Percentiles rank a stretch among this genome's conserved stretches.
Conservation (phyloP, 2,888 invertebrate genomes). For the Calliphora vomitoria region DNA sequence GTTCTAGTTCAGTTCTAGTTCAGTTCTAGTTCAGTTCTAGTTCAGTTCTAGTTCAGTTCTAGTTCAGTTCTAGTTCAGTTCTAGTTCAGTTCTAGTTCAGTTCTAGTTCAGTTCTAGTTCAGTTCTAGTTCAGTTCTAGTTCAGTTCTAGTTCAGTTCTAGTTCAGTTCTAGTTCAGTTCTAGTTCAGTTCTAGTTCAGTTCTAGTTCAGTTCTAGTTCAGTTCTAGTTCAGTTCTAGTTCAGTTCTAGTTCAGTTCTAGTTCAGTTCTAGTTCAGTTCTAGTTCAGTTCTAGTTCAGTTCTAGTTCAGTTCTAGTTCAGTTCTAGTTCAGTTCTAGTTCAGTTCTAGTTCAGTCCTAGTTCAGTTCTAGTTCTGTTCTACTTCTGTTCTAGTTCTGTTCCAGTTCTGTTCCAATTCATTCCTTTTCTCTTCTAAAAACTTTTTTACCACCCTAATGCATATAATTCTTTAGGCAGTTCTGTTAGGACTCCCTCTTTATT, state of each 20-base stretch:
- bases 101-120: background rate
- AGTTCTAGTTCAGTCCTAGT: background rate
- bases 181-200: background rate
- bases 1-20: no score
- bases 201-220: no score
- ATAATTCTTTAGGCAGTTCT: slow-evolving; percentile 10
- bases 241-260: no score
- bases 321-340: background rate
- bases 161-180: background rate
- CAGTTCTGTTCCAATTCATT: background rate
- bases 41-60: no score
- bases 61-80: no score
- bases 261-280: background rate
- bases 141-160: background rate
- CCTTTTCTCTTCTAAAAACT: no score
- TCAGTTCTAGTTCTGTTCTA: background rate
- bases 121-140: background rate
- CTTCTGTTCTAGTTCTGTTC: background rate
- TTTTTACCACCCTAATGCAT: background rate
- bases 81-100: no score
- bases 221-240: no score
- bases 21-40: no score
- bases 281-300: background rate
- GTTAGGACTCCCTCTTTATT: background rate
- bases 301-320: background rate